Evolutionary conservation across 2,888 invertebrate genomes (phyloP), one percentile per base, ranked within the genome.

Genomic region (Agonopterix heracliana): DNA sequence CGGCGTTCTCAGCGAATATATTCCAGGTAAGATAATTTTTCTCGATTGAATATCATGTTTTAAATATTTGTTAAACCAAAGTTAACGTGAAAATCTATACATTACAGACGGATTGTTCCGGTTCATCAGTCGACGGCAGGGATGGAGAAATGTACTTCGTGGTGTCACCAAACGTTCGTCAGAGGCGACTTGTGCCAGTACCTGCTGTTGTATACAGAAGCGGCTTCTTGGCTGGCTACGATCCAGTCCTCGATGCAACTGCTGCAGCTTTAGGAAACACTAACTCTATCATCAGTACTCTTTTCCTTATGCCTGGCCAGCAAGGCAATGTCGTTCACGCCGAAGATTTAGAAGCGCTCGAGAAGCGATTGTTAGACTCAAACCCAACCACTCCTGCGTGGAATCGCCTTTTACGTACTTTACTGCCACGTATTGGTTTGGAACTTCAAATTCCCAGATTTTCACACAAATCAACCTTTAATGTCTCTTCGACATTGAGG

Each of bases 81-180:
- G 1, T 11, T 41, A 41, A 11, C 13, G 9, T 41, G 12, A 12
- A 3, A 13, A 9, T 12, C n/a, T 9, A 9, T 11, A 26, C 41
- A n/a, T 91, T 91, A 57, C 90, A 96, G 91, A 95, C 95, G 12
- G 95, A 96, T 64, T 96, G 96, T 74, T 90, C 92, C 0, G 89
- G 88, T 34, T 93, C 93, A 2, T 94, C 95, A 0, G 92, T 92
- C 0, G 91, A 92, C 40, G 95, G 95, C 17, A 90, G 95, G 46
- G 95, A 96, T 63, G 95, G 95, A 0, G 96, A 96, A 80, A 91
- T 95, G 90, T 95, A 95, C 77, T 96, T 95, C 77, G 95, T 95
- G 34, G 95, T 95, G 0, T 92, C 93, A 41, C 96, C 94, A 0
- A 93, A 93, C 7, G 92, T 95, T 2, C 90, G 95, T 17, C 95